Evolutionary conservation across 2,888 invertebrate species (phyloP).

Genomic region (Vanessa cardui): DNA sequence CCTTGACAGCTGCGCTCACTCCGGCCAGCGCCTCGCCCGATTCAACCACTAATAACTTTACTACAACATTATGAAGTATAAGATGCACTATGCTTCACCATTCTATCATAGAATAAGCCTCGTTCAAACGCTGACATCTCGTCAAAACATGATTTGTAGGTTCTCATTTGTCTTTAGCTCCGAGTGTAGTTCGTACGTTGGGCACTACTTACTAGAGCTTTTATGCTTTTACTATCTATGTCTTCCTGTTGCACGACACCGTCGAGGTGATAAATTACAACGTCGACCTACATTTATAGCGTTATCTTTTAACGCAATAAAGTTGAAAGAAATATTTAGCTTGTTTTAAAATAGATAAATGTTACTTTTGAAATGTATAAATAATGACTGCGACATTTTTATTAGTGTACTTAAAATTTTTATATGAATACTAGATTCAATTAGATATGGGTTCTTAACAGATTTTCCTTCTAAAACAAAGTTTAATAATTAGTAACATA

Average conservation of each 20-base stretch:
- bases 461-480: too few relatives aligned
- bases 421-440: too few relatives aligned
- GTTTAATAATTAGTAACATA: too few relatives aligned
- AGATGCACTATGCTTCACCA: conserved; percentile 67
- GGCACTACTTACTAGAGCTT: conserved; percentile 35
- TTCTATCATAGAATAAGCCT: conserved; percentile 48
- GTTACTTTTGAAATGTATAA: conserved; percentile 11
- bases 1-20: conserved; percentile 81
- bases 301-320: conserved; percentile 42
- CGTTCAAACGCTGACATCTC: conserved; percentile 44
- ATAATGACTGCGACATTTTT: conserved; percentile 9
- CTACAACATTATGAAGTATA: conserved; percentile 75
- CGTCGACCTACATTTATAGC: conserved; percentile 39
- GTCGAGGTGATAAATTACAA: conserved; percentile 39
- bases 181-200: conserved; percentile 26
- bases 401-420: not conserved
- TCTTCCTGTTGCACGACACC: conserved; percentile 40
- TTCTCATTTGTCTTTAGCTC: conserved; percentile 57
- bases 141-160: conserved; percentile 69
- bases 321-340: conserved; percentile 32
- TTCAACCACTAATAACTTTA: conserved; percentile 79
- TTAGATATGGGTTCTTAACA: too few relatives aligned
- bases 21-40: conserved; percentile 65
- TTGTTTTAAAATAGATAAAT: conserved; percentile 6
- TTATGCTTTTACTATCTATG: conserved; percentile 40